Percentiles rank a stretch among this genome's conserved stretches.
Conservation (phyloP, 2,113 vertebrate genomes). For the Dicaeum eximium region DNA sequence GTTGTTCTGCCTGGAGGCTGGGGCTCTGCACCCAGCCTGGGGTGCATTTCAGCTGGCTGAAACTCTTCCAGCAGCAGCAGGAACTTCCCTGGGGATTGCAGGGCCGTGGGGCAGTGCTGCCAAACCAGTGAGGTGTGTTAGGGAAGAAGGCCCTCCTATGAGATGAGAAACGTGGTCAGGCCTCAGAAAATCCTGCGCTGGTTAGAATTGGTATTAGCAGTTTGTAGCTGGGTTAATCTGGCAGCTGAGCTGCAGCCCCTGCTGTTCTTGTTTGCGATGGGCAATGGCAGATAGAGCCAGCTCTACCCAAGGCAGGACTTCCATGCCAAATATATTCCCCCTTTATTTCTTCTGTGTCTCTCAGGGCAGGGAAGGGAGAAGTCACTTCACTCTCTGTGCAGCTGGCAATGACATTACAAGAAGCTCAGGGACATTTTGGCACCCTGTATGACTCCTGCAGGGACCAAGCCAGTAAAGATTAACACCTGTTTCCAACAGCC, state of each 20-base stretch:
- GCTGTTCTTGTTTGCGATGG: not conserved
- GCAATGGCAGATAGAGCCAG: not conserved
- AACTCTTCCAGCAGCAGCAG: not conserved
- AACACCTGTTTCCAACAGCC: conserved; percentile 23
- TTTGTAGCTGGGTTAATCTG: not conserved
- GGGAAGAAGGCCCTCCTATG: not conserved
- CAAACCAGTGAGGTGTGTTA: accelerated
- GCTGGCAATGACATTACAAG: not conserved
- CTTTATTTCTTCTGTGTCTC: not conserved
- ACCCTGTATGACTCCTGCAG: not conserved
- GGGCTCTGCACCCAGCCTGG: not conserved
- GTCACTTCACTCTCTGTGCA: not conserved
- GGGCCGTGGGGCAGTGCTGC: accelerated
- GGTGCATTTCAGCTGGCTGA: not conserved
- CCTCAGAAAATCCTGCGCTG: not conserved
- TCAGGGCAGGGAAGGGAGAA: not conserved
- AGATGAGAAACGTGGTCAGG: accelerated
- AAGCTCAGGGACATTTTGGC: not conserved
- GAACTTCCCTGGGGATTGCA: accelerated
- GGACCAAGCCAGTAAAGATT: conserved; percentile 9
- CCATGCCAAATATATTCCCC: not conserved
- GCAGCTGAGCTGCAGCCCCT: not conserved
- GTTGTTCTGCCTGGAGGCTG: not conserved
- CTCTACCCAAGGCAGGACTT: not conserved
- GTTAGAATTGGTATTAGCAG: not conserved